phyloP scores from a whole-genome alignment of 1,140 invertebrate species.

The Orchestia grillus region DNA sequence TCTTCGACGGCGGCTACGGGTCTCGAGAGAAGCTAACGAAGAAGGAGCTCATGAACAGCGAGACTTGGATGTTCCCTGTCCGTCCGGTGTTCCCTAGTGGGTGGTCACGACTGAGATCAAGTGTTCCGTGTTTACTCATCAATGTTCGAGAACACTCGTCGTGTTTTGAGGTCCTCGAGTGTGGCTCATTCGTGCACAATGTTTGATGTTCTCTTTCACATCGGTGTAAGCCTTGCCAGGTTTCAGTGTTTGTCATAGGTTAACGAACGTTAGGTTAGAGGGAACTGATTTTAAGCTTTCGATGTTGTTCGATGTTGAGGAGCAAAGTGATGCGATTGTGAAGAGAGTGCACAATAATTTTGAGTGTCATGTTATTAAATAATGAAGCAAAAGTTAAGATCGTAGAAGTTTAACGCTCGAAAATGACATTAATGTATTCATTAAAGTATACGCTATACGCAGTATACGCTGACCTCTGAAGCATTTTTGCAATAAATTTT shows the following conservation, averaged over 20 bases:
- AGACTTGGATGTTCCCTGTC: conserved; percentile 46
- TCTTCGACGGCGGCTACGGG: not conserved
- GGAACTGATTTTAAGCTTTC: no score
- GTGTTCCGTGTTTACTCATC: not conserved
- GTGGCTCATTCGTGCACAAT: not conserved
- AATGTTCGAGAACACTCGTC: not conserved
- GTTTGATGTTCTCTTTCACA: not conserved
- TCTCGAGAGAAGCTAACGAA: conserved; percentile 19
- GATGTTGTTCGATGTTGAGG: not conserved
- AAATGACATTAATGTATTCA: not conserved
- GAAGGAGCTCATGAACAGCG: conserved; percentile 33
- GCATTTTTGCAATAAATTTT: no score
- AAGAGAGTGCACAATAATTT: not conserved
- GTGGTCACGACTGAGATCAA: not conserved
- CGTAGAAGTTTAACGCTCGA: not conserved
- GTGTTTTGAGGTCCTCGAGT: not conserved
- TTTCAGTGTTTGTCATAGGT: no score
- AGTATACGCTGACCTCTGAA: no score
- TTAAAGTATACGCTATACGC: no score
- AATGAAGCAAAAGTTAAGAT: not conserved
- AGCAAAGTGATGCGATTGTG: not conserved
- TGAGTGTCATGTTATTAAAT: not conserved
- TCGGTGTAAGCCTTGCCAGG: not conserved
- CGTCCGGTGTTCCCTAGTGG: conserved; percentile 40
- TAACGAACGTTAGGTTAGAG: no score